Base-by-base conservation (phyloP, 1,140 invertebrate species). In the Cyrtorhinus lividipennis region DNA sequence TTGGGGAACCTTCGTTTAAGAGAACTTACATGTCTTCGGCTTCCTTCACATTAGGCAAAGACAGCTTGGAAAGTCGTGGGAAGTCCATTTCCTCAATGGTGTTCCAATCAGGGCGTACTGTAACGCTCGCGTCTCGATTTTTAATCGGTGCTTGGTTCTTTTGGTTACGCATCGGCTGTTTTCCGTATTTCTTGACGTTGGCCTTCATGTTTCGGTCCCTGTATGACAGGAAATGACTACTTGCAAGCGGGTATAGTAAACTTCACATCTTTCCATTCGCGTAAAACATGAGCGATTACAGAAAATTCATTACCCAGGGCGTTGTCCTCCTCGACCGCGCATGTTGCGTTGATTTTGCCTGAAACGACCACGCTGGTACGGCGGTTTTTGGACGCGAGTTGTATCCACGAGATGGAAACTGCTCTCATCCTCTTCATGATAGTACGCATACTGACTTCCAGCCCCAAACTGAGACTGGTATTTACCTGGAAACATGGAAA, bases 61-160 rank as follows among this genome's bases (percentile, higher is more conserved):
- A 94, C 0, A 99, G 77, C 74, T 99, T 99, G 5, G 85, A 82
- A 13, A 99, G 79, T 13, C 95, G 82, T 13, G 91, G 90, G 72
- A 99, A 99, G 77, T 99, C 96, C 90, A 99, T 96, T 73, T 99
- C 96, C 73, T 99, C 94, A 70, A 99, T 90, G 3, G 95, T 95
- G 38, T 84, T 84, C 97, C 97, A 99, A 65, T 94, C 92, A 2
- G 95, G 88, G 59, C 88, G 81, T 1, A 99, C 94, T 62, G 92
- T 94, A 0, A 99, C 96, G 1, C 96, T 99, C 0, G 96, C 94
- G 78, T 98, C 95, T 23, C 97, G 83, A 70, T 95, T 95, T 73
- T 95, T 95, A 68, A 92, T 90, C n/a, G 88, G 88, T 8, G 86
- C 79, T 66, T 84, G 79, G 68, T 83, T 82, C 63, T 83, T 82